Evolutionary conservation across 2,888 invertebrate genomes (phyloP), one percentile per base, ranked within the genome.

Genomic region (Oscheius onirici): DNA sequence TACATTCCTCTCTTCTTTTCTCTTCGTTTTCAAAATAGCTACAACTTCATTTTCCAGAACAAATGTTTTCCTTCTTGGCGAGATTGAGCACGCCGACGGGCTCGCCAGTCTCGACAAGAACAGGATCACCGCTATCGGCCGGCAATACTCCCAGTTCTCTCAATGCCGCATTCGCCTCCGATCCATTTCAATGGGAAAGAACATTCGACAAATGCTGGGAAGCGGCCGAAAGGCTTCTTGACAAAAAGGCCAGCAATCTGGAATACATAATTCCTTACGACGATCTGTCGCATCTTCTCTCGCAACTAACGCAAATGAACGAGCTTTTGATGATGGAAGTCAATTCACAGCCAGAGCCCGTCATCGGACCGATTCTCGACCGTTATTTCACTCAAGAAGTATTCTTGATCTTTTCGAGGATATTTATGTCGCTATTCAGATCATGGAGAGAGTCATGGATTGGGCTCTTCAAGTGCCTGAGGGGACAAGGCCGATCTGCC

Each of bases 291-390:
- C 68, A 72, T 22, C 73, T 85, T 28, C 74, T 81, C 46, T 72
- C 70, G 20, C 79, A 78, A 20, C 68, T 81, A 60, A 70, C 75
- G 3, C 74, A 75, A 40, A 84, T 85, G 80, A 80, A 78, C 34
- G 80, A 82, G 54, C 69, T 85, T 15, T 66, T 85, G 49, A 82
- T 85, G 76, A 76, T 85, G 75, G 85, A 85, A 72, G 82, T 82
- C 68, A 86, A 84, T 70, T 82, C 85, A 15, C 84, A 84, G 69
- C 83, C 85, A 8, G 83, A 83, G 67, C 82, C 85, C 5, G 72
- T 76, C 6, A 85, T 87, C 20, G 87, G 86, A 6, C 84, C 84
- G 17, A 84, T 87, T 55, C 72, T 87, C 61, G 85, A 87, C 60
- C 76, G 75, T 51, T 82, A 82, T 60, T 86, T 86, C 78, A 81